phyloP scores from a whole-genome alignment of 1,140 invertebrate genomes.

The Drosophila carrolli region DNA sequence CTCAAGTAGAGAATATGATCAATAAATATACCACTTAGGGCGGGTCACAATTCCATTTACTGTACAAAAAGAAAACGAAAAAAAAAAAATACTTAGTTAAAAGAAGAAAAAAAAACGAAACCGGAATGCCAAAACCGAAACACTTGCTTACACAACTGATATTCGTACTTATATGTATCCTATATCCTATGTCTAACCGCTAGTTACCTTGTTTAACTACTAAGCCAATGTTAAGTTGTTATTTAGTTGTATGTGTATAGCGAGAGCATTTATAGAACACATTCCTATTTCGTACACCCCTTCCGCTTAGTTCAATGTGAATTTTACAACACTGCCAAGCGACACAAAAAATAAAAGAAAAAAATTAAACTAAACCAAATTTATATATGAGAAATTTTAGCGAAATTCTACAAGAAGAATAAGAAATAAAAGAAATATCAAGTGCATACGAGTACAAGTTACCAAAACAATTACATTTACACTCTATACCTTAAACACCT shows the following conservation, averaged over 20 bases:
- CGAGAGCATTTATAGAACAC: constrained; percentile 30
- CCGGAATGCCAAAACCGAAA: constrained; percentile 29
- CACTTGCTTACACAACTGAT: constrained; percentile 35
- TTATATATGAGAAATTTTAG: constrained; percentile 34
- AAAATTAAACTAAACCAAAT: constrained; percentile 29
- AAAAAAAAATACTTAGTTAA: constrained; percentile 18
- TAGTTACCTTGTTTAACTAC: constrained; percentile 35
- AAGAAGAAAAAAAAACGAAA: constrained; percentile 11
- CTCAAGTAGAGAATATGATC: constrained; percentile 50
- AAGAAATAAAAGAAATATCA: constrained; percentile 6
- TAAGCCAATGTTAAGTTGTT: constrained; percentile 48
- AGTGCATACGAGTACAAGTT: constrained; percentile 43
- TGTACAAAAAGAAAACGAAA: constrained; percentile 63
- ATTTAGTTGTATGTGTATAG: constrained; percentile 54
- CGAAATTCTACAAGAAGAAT: constrained; percentile 35
- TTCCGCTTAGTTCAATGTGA: constrained; percentile 46
- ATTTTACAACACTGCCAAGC: constrained; percentile 51
- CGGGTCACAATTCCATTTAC: constrained; percentile 61
- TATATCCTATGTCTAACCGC: constrained; percentile 39
- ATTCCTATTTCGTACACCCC: constrained; percentile 5
- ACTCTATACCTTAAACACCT: constrained; percentile 10
- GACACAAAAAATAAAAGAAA: constrained; percentile 5
- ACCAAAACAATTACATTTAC: constrained; percentile 23
- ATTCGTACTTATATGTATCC: constrained; percentile 37
- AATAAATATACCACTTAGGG: constrained; percentile 42